Base-by-base conservation (phyloP, 2,888 invertebrate genomes). In the Noctua janthe region DNA sequence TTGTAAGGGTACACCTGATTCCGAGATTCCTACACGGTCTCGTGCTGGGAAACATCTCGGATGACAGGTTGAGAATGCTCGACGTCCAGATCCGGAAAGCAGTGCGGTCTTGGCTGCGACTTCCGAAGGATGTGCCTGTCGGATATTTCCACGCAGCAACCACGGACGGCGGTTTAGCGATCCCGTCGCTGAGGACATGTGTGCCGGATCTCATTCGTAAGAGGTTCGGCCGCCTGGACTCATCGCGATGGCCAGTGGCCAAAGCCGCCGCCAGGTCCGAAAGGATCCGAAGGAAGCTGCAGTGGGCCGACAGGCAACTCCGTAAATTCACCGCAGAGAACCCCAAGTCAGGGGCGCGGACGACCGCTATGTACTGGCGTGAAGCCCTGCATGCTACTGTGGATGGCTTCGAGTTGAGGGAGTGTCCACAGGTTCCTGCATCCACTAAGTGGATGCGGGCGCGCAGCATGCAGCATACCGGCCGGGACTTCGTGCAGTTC, bases 61-160 rank as follows among this genome's bases (percentile, higher is more conserved):
- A 89, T 49, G 85, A 86, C 1, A 84, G 88, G 62, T 84, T 95
- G 0, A 83, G 89, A 4, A 86, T 89, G 66, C 81, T 92, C 35
- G 95, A 96, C 79, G 66, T 89, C 0, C 82, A 90, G 59, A 89
- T 94, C 56, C 89, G 93, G 69, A 80, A 71, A 23, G 77, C 71
- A 35, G 51, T 71, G 1, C 71, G 71, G 54, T 8, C 23, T 0
- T 78, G 91, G 54, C 39, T 72, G 4, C 89, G 71, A 39, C 5
- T 80, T 0, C 79, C 71, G 0, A 66, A 49, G 66, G 69, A 73
- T 10, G 72, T 78, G 54, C 64, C 62, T 49, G 43, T 82, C 15
- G 54, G 82, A 2, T 81, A 81, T 29, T 74, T 43, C 74, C 82
- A 81, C 35, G 74, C 82, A 15, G 56, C 72, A 0, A 71, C 59